Evolutionary conservation across 2,797 vertebrate genomes (phyloP).

Genomic region (Coregonus sp.): DNA sequence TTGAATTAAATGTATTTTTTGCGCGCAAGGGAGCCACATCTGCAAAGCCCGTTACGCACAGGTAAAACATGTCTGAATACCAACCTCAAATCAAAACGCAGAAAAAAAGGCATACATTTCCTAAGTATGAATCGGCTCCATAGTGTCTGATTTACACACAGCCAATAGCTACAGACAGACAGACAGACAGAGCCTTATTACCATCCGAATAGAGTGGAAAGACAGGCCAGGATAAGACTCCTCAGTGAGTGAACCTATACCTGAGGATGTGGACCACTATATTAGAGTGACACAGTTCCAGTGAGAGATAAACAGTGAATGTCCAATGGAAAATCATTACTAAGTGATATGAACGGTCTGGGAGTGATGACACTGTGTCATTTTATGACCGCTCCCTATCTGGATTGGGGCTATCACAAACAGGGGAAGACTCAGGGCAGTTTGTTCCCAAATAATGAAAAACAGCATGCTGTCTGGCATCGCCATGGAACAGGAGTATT

Average conservation of each 20-base stretch:
- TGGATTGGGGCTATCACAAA: slow-evolving; percentile 66
- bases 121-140: background rate
- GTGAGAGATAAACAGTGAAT: slow-evolving; percentile 35
- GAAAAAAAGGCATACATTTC: no score
- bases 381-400: slow-evolving; percentile 70
- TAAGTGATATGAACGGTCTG: slow-evolving; percentile 53
- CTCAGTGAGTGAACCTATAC: background rate
- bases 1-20: no score
- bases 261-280: slow-evolving; percentile 20
- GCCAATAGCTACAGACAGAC: background rate
- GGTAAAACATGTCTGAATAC: no score
- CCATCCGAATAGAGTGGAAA: slow-evolving; percentile 38
- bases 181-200: slow-evolving; percentile 27
- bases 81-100: no score
- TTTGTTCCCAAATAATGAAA: slow-evolving; percentile 59
- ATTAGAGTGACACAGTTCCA: slow-evolving; percentile 8
- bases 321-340: slow-evolving; percentile 65
- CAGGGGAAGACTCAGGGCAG: slow-evolving; percentile 42
- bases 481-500: slow-evolving; percentile 21
- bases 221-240: slow-evolving; percentile 4
- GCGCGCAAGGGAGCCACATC: no score
- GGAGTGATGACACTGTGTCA: slow-evolving; percentile 60
- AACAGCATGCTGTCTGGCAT: slow-evolving; percentile 39
- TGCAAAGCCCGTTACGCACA: no score
- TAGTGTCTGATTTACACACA: no score